phyloP scores from a whole-genome alignment of 2,797 vertebrate species.

The Peromyscus aztecus region DNA sequence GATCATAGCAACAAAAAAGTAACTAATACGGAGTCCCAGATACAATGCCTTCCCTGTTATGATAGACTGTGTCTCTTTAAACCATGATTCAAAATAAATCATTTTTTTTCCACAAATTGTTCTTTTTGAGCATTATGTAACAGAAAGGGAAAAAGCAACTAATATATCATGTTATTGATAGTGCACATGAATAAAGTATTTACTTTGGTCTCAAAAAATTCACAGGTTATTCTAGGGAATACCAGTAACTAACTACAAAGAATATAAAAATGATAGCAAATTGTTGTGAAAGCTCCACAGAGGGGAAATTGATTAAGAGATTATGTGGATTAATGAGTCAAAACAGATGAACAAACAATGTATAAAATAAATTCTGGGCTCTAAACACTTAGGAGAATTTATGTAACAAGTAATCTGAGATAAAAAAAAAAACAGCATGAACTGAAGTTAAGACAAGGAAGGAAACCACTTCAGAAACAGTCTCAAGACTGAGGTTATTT shows the following conservation, averaged over 20 bases:
- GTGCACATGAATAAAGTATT: conserved; percentile 33
- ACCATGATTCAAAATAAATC: background rate
- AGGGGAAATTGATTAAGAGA: conserved; percentile 1
- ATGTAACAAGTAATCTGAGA: background rate
- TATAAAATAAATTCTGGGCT: background rate
- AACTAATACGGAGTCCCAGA: too few relatives aligned
- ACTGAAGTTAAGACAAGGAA: background rate
- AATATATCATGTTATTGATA: background rate
- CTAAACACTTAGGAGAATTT: conserved; percentile 30
- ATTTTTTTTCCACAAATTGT: background rate
- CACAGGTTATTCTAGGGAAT: background rate
- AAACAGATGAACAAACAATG: background rate
- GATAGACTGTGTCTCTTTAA: background rate
- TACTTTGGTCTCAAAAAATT: background rate
- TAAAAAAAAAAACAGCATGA: background rate
- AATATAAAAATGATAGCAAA: background rate
- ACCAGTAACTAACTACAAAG: conserved; percentile 38
- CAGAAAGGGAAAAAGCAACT: background rate
- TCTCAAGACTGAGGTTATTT: background rate
- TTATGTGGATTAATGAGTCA: background rate
- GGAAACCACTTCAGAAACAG: background rate
- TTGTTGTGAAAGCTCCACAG: background rate
- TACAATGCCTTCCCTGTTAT: background rate
- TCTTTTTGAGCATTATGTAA: background rate
- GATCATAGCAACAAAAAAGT: background rate